These are phyloP conservation scores for Nylanderia fulva DNA, from an alignment of 1,140 invertebrate genomes.

Conservation along the genomic window DNA sequence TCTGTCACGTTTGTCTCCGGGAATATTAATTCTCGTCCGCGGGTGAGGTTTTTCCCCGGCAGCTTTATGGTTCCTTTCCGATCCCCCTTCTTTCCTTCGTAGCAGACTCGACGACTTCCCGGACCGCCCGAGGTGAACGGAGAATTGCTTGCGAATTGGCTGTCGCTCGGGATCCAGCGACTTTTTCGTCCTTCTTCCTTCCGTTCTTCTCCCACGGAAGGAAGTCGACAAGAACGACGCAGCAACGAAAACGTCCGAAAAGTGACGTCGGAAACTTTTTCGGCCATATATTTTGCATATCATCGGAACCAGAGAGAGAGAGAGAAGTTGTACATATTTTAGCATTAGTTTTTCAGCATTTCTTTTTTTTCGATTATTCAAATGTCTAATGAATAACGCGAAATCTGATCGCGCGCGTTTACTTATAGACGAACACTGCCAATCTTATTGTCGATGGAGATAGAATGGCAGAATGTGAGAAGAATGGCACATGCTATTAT, in stretches of 20 bases:
- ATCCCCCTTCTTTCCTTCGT: conserved; percentile 46
- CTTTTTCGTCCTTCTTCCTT: conserved; percentile 55
- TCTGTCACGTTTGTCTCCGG: conserved; percentile 83
- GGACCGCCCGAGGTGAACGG: conserved; percentile 76
- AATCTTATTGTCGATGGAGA: background rate
- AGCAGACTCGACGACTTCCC: conserved; percentile 57
- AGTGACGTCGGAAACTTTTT: conserved; percentile 28
- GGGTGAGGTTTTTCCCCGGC: conserved; percentile 67
- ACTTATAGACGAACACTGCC: background rate
- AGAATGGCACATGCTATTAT: background rate
- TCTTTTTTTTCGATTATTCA: background rate
- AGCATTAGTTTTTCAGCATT: background rate
- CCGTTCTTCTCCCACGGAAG: conserved; percentile 58
- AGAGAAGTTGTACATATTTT: background rate
- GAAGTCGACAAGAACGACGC: conserved; percentile 61
- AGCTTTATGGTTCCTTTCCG: conserved; percentile 70
- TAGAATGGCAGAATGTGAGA: background rate
- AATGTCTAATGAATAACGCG: background rate
- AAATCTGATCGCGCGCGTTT: background rate
- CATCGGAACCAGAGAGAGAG: background rate
- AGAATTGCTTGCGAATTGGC: conserved; percentile 81
- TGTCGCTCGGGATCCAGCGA: conserved; percentile 73
- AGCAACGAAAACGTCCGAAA: conserved; percentile 55
- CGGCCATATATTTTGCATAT: background rate
- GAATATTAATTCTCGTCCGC: conserved; percentile 83